phyloP scores from a whole-genome alignment of 2,113 vertebrate genomes.

The Ictalurus furcatus region DNA sequence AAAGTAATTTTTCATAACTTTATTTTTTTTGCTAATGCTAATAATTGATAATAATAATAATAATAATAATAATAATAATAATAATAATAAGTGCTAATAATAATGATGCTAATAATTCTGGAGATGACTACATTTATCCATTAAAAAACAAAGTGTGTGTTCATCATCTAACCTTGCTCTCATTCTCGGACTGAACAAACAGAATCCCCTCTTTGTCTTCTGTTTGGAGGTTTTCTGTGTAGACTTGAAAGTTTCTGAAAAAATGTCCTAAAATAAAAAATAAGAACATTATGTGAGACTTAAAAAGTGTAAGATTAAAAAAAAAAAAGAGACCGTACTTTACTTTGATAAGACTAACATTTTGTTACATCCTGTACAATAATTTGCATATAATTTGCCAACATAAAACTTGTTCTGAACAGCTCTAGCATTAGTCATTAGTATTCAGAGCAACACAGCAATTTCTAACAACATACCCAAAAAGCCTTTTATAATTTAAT shows the following conservation, averaged over 20 bases:
- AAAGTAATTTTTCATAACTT: neutral
- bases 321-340: neutral
- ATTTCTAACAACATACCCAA: slow-evolving; percentile 18
- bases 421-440: slow-evolving; percentile 49
- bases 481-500: slow-evolving; percentile 47
- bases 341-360: neutral
- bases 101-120: neutral
- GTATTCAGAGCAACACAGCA: slow-evolving; percentile 36
- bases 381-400: slow-evolving; percentile 7
- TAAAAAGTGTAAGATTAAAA: neutral
- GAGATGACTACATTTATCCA: neutral
- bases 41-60: too few relatives aligned
- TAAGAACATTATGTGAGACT: neutral
- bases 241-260: slow-evolving; percentile 51
- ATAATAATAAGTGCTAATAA: neutral
- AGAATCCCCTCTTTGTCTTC: slow-evolving; percentile 79
- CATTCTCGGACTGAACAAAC: slow-evolving; percentile 49
- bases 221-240: slow-evolving; percentile 70
- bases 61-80: too few relatives aligned
- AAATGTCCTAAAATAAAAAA: slow-evolving; percentile 33
- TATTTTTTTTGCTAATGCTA: neutral
- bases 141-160: neutral
- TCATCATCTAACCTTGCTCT: slow-evolving; percentile 66
- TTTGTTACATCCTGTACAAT: neutral
- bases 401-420: neutral